Evolutionary conservation across 1,140 invertebrate species (phyloP), one percentile per base, ranked within the genome.

Genomic region (Neodiprion pinetum): DNA sequence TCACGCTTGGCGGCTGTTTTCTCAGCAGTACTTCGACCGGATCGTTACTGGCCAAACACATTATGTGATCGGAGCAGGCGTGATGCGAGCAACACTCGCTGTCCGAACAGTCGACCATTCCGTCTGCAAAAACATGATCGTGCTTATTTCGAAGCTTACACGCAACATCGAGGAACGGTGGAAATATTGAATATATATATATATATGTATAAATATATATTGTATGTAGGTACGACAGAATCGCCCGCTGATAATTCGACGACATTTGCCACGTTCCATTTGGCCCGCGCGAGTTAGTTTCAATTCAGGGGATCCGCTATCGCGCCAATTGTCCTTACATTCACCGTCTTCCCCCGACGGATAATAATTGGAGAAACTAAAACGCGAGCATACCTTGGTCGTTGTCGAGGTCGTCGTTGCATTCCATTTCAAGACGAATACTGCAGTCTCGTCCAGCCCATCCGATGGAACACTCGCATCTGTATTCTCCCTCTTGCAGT

Each of bases 81-180:
- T 93, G 89, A 82, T 94, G 93, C 72, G 92, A 92, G 89, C 95
- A 97, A 87, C 97, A 99, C 89, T 99, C 98, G 81, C 96, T 97
- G 89, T 99, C 98, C 50, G 96, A 96, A 89, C 98, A 99, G 90
- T 99, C 98, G 71, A 93, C 92, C 91, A 99, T 95, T 73, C 98
- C 98, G 92, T 99, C 98, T 99, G 85, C 21, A 83, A 85, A 74
- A 77, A 82, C 48, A 75, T 48, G 21, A 69, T 21, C 17, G 17
- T 21, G 67, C n/a, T 66, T 68, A 66, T 61, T 72, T 21, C 14
- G 21, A n/a, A 47, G 48, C 7, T 40, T 40, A 40, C 28, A 70
- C n/a, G 48, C 61, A 71, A 14, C 40, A n/a, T 48, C 67, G 10
- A 74, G 10, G 53, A 47, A 17, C 28, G 48, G 28, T 40, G 7